Evolutionary conservation across 2,888 invertebrate species (phyloP).

Genomic region (Coleophora flavipennella): DNA sequence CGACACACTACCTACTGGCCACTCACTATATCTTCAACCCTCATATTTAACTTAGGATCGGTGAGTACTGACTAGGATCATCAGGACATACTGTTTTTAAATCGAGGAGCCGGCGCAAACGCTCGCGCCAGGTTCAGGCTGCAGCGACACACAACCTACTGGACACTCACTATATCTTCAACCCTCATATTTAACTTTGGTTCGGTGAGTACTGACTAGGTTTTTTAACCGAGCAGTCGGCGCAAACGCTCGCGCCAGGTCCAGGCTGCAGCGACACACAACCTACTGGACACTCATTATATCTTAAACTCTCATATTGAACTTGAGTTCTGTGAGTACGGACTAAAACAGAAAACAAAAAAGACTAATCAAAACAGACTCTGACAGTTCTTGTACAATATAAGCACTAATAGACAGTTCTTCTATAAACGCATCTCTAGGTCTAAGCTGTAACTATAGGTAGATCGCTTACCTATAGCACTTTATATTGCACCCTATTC

Average conservation of each 20-base stretch:
- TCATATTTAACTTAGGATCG: constrained; percentile 87
- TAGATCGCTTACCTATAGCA: too few relatives aligned
- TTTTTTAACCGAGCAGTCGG: constrained; percentile 77
- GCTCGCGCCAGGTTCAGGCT: constrained; percentile 79
- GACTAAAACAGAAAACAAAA: too few relatives aligned
- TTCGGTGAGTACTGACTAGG: constrained; percentile 79
- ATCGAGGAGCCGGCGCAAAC: constrained; percentile 70
- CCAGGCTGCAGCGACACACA: constrained; percentile 82
- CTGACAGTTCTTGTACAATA: too few relatives aligned
- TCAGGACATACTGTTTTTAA: not conserved
- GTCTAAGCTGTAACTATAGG: too few relatives aligned
- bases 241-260: constrained; percentile 76
- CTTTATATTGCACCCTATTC: too few relatives aligned
- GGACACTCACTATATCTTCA: constrained; percentile 91
- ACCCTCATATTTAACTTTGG: constrained; percentile 90
- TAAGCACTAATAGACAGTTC: too few relatives aligned
- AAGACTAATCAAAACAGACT: too few relatives aligned
- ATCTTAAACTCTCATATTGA: constrained; percentile 90
- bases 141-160: constrained; percentile 86
- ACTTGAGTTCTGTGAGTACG: constrained; percentile 77
- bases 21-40: constrained; percentile 89
- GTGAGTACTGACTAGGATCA: too few relatives aligned
- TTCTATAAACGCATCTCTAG: too few relatives aligned
- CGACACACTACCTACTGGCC: constrained; percentile 91
- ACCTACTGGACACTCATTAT: constrained; percentile 93